These are phyloP conservation scores for Battus philenor DNA, from an alignment of 1,140 invertebrate species.

Conservation along the genomic window DNA sequence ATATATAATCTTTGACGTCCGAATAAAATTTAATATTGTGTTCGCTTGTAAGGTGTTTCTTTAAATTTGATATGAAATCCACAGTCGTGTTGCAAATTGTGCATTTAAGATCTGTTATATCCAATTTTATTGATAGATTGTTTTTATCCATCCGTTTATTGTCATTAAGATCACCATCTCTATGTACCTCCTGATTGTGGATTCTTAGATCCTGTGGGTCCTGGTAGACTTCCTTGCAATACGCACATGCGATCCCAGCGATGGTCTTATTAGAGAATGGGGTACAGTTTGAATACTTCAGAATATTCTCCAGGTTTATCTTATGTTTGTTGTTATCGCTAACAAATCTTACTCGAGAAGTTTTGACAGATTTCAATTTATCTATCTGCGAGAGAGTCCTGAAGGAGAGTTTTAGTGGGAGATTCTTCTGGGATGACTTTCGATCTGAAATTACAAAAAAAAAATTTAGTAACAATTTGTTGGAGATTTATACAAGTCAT, in stretches of 20 bases:
- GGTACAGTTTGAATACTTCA: slow-evolving; percentile 61
- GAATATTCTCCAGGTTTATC: slow-evolving; percentile 45
- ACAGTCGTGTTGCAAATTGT: slow-evolving; percentile 33
- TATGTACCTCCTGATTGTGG: slow-evolving; percentile 38
- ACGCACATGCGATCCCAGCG: slow-evolving; percentile 49
- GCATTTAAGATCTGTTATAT: slow-evolving; percentile 55
- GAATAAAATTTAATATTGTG: slow-evolving; percentile 50
- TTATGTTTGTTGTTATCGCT: slow-evolving; percentile 47
- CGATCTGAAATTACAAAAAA: slow-evolving; percentile 52
- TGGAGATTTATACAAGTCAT: too few species aligned
- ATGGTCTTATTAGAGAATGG: slow-evolving; percentile 57
- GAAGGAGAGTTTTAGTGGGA: slow-evolving; percentile 29
- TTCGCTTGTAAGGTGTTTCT: slow-evolving; percentile 38
- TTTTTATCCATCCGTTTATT: slow-evolving; percentile 43
- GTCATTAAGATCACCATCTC: slow-evolving; percentile 26
- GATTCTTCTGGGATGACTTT: slow-evolving; percentile 23
- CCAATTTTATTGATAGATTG: slow-evolving; percentile 56
- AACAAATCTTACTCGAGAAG: slow-evolving; percentile 18
- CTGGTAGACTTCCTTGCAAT: slow-evolving; percentile 41
- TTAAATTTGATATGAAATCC: slow-evolving; percentile 35
- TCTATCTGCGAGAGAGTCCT: slow-evolving; percentile 25
- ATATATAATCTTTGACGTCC: slow-evolving; percentile 49
- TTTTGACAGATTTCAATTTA: slow-evolving; percentile 19
- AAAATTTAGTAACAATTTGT: too few species aligned
- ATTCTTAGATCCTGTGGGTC: slow-evolving; percentile 29